A percentile compares a stretch with the other conserved stretches of the same genome.
phyloP scores from a whole-genome alignment of 2,113 vertebrate genomes.

The Anser cygnoides region DNA sequence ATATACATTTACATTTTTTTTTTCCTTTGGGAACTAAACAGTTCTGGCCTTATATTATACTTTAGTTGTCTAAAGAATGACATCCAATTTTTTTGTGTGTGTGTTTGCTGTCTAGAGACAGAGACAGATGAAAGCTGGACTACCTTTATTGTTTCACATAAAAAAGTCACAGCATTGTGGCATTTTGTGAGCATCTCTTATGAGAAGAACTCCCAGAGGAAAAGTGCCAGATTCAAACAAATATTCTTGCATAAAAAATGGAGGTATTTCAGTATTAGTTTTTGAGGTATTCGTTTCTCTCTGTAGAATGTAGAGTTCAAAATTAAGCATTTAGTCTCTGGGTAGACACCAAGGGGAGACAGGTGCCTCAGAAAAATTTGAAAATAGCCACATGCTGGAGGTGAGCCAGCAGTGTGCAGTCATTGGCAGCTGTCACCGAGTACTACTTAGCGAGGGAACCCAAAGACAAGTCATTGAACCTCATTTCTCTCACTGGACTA shows the following conservation, averaged over 20 bases:
- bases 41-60: neutral
- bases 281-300: neutral
- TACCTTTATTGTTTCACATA: neutral
- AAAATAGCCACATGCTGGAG: neutral
- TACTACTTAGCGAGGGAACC: neutral
- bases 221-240: neutral
- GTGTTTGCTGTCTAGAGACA: neutral
- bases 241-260: too few species aligned
- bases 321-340: neutral
- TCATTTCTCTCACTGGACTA: neutral
- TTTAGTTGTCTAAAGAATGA: neutral
- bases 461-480: neutral
- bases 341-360: neutral
- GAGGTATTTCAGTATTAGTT: neutral
- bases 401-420: neutral
- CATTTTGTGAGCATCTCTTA: neutral
- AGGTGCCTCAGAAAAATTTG: neutral
- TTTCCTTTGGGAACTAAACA: neutral
- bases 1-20: neutral
- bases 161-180: neutral
- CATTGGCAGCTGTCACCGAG: neutral
- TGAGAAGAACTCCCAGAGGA: neutral
- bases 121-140: neutral
- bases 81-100: neutral
- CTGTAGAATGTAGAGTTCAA: neutral